phyloP scores from a whole-genome alignment of 2,113 vertebrate species.

The Neogale vison region DNA sequence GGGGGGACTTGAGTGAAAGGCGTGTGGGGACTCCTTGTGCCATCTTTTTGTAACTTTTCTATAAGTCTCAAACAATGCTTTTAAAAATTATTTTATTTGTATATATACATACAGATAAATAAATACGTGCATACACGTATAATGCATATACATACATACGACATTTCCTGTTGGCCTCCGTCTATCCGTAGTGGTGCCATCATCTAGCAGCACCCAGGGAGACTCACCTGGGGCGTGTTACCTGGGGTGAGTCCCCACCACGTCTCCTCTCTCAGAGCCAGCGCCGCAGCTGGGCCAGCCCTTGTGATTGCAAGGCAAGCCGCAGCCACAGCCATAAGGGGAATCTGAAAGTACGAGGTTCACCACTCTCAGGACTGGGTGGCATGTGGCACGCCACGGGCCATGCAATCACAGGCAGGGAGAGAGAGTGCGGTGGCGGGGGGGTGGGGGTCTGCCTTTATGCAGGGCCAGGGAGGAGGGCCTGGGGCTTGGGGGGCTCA shows the following conservation, averaged over 20 bases:
- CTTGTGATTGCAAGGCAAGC: too few species aligned
- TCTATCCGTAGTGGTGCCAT: fast-evolving
- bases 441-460: neutral
- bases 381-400: neutral
- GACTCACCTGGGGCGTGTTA: too few species aligned
- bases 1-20: too few species aligned
- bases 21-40: neutral
- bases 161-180: neutral
- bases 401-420: too few species aligned
- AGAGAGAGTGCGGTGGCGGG: too few species aligned
- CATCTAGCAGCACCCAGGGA: neutral
- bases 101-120: neutral
- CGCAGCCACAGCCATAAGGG: neutral
- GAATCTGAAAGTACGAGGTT: neutral
- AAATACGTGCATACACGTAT: neutral
- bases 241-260: neutral
- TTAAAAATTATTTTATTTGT: neutral
- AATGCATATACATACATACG: neutral
- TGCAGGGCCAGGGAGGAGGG: neutral
- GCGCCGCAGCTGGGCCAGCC: fast-evolving
- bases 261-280: neutral
- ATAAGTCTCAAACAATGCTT: neutral
- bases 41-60: neutral
- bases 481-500: neutral
- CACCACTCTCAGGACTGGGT: neutral